Conservation (phyloP, 2,113 vertebrate species). For the Corythornis madagascariensis region DNA sequence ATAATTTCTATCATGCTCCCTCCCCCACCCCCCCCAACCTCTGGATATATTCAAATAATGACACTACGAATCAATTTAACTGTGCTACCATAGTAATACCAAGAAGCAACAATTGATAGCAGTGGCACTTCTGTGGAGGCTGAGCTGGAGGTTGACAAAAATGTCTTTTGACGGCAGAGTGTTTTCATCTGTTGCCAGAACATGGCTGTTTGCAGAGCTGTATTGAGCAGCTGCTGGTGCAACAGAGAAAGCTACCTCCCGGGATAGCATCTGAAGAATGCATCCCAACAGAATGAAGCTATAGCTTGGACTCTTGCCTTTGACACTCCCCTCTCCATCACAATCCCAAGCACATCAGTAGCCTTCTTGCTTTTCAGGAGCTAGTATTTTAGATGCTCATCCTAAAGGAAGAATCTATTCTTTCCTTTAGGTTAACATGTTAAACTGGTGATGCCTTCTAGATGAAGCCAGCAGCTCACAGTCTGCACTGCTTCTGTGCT, state of each 20-base stretch:
- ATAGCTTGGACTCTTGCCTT: neutral
- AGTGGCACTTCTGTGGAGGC: neutral
- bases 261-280: neutral
- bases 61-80: neutral
- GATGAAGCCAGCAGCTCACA: neutral
- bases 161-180: neutral
- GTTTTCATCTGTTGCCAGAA: neutral
- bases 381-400: neutral
- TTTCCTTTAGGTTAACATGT: fast-evolving
- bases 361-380: neutral
- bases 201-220: neutral
- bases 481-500: neutral
- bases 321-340: neutral
- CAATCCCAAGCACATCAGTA: neutral
- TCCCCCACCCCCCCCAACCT: neutral
- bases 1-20: neutral
- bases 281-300: neutral
- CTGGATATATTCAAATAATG: neutral
- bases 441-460: neutral
- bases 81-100: fast-evolving
- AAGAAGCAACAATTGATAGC: neutral
- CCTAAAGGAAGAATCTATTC: neutral
- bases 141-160: neutral
- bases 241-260: neutral
- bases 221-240: neutral